Conservation (phyloP, 2,888 invertebrate genomes). For the Apotomis capreana region DNA sequence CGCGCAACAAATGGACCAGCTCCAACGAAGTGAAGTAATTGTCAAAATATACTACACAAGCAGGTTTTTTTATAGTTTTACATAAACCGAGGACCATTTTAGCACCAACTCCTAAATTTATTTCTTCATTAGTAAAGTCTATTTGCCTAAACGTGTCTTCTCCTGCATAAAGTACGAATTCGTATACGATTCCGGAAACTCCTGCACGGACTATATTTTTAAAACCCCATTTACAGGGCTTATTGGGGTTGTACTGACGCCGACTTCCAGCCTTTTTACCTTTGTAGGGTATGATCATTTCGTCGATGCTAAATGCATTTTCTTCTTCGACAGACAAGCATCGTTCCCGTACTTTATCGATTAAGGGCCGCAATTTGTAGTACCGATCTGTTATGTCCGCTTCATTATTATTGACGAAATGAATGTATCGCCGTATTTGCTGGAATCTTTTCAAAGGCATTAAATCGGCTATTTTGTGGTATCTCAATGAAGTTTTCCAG, state of each 20-base stretch:
- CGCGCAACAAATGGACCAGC: not conserved
- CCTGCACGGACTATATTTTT: conserved; percentile 21
- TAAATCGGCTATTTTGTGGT: conserved; percentile 39
- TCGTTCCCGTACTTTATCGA: conserved; percentile 36
- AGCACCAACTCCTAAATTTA: not conserved
- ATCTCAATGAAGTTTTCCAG: conserved; percentile 39
- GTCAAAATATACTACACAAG: conserved; percentile 17
- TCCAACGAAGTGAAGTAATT: conserved; percentile 11
- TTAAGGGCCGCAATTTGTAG: conserved; percentile 42
- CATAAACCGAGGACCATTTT: conserved; percentile 3
- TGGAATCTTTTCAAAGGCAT: conserved; percentile 44
- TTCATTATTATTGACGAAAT: conserved; percentile 39
- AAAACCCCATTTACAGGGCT: conserved; percentile 15
- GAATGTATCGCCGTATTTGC: conserved; percentile 41
- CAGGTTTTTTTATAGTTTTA: conserved; percentile 6
- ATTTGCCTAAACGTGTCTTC: conserved; percentile 4
- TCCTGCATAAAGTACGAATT: conserved; percentile 12
- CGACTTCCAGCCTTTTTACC: conserved; percentile 11
- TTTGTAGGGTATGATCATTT: conserved; percentile 14
- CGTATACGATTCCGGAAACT: conserved; percentile 14
- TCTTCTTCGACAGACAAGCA: conserved; percentile 34
- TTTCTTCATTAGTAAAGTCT: not conserved
- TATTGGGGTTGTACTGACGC: conserved; percentile 3
- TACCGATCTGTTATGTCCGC: conserved; percentile 38
- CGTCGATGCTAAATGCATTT: conserved; percentile 5